Evolutionary conservation across 1,140 invertebrate genomes (phyloP), one percentile per base, ranked within the genome.

Genomic region (Thalassaphorura encarpata): DNA sequence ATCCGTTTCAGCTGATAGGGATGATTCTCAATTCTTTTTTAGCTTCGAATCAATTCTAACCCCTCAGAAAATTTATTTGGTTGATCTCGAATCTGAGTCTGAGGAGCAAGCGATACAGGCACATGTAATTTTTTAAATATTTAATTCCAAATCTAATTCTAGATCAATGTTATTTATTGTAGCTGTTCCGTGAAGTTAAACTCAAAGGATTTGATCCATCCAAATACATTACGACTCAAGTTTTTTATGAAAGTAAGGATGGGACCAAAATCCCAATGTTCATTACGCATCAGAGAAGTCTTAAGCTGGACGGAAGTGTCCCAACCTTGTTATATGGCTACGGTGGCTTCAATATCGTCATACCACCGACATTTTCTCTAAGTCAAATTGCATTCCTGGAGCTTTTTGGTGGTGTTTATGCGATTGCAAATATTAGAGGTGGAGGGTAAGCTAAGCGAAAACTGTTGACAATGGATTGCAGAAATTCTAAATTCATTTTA

Each of bases 181-280:
- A 90, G 84, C 72, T 94, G 15, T 85, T 89, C 67, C 76, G 84
- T 62, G 83, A 94, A 73, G 86, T 89, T 5, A 81, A 83, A 70
- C 78, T 97, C 8, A 80, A 85, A 52, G 83, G 84, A 53, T 91
- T 97, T 71, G 81, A 96, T 72, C 70, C 83, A 2, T 76, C 78
- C 5, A 70, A 83, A 49, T 97, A 90, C 68, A 81, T 85, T 69
- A 87, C 86, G 2, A 81, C 83, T 50, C 95, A 98, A 75, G 78
- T 95, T 39, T 99, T 98, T 75, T 99, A 96, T 71, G 67, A 76
- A 1, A 93, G 90, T 70, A 95, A 92, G 75, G 95, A 99, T 76
- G 89, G 88, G 52, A 96, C 92, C 1, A 85, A 86, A 74, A 80
- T 99, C 62, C 96, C 96, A 3, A 98, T 99, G 95, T 99, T 97